Base-by-base conservation (phyloP, 2,797 vertebrate species). In the Decapterus maruadsi region DNA sequence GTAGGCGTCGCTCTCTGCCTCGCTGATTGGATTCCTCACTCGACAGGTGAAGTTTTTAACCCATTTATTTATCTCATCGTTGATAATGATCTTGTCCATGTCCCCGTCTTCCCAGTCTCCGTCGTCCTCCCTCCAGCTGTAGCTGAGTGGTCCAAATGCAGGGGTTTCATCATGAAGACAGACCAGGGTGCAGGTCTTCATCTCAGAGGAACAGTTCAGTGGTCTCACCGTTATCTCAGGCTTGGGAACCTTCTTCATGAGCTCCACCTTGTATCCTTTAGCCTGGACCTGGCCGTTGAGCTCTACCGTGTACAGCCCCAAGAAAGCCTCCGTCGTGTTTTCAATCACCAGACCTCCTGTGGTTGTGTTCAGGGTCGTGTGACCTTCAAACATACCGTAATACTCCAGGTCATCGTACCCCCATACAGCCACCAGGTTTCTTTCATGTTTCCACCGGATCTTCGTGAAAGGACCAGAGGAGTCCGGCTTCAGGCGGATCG, bases 271-370 rank as follows among this genome's bases (percentile, higher is more conserved):
- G 2, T 50, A 78, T 0, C 0, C 0, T 2, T 4, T 1, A 0
- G 0, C 0, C 7, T 29, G 63, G 0, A 1, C 0, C 0, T 0
- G 0, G 7, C 1, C 0, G 78, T 87, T 86, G 22, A 89, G 34
- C 17, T 65, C 59, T 57, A 78, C 34, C 0, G 6, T 8, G 7
- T 57, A 91, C 1, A 0, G 0, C 0, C 78, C 86, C 0, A 0
- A 0, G 11, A 80, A 50, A 0, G 0, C 0, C 0, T 0, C 0
- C 3, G 0, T 16, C 58, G 36, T 0, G 0, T 0, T 0, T 0
- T 0, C 2, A 16, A 89, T 17, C 0, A 1, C 4, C 59, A 91
- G 0, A 0, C 0, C 0, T 1, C 48, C 90, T 0, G 26, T 65
- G 0, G 0, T 0, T 0, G 0, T 0, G 36, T 54, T 0, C 53